Conservation (phyloP, 2,797 vertebrate species). For the Phoebastria nigripes region DNA sequence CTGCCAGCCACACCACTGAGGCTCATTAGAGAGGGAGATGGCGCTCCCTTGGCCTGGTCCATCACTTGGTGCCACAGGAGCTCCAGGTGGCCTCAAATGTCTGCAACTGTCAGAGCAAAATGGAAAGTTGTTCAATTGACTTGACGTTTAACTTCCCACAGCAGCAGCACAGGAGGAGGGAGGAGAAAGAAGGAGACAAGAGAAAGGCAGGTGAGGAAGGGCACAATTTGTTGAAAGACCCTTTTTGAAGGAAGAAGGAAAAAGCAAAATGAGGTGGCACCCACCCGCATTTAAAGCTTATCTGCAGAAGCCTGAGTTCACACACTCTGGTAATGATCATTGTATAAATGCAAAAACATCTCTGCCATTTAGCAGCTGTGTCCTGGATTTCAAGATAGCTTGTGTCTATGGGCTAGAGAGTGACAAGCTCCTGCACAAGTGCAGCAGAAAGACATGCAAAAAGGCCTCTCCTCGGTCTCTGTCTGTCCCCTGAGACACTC, state of each 20-base stretch:
- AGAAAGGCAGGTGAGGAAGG: neutral
- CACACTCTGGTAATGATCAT: neutral
- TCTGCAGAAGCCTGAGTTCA: neutral
- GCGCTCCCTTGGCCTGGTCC: neutral
- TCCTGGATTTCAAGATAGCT: neutral
- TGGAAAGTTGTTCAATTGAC: neutral
- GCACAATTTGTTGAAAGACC: neutral
- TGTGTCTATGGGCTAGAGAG: neutral
- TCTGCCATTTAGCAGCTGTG: constrained; percentile 20
- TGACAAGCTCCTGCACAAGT: neutral
- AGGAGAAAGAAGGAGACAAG: no score
- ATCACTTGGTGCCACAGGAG: neutral
- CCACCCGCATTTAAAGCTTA: neutral
- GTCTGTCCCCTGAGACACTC: neutral
- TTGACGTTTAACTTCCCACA: neutral
- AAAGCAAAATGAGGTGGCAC: neutral
- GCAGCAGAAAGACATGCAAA: neutral
- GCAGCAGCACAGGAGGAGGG: neutral
- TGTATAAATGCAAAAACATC: neutral
- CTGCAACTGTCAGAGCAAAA: neutral
- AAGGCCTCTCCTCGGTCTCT: neutral
- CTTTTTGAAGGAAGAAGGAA: neutral
- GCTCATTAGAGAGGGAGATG: neutral
- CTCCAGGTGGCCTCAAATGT: neutral
- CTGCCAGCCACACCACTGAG: neutral